Base-by-base conservation (phyloP, 1,140 invertebrate genomes). In the Pogonomyrmex californicus region DNA sequence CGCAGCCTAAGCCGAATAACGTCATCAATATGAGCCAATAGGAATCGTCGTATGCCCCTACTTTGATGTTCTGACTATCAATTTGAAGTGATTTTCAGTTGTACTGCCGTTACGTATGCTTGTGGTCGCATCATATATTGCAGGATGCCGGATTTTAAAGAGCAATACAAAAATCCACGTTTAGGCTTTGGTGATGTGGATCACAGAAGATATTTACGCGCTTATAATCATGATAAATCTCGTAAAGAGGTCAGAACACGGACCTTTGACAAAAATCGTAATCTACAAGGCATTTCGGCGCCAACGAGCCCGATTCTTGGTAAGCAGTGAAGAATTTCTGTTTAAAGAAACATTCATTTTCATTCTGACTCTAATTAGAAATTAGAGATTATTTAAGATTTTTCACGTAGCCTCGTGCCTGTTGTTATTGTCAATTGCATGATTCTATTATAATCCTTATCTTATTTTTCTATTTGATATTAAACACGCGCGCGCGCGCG, bases 91-190 rank as follows among this genome's bases (percentile, higher is more conserved):
- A 70, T 49, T 81, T 68, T 81, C 77, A 70, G 63, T 81, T 81
- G 36, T 49, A 33, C 12, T 70, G 7, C 63, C 47, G 76, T 78
- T 78, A 12, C 3, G 12, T 17, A n/a, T 0, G 10, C 38, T 38
- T 14, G 3, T 1, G 0, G n/a, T 51, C 36, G 7, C 2, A 12
- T 51, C 6, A 0, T 54, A 0, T 41, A n/a, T 36, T 5, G 4
- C 38, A 0, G 0, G 6, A 88, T 88, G 87, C 6, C 87, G 7
- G 41, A 63, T 49, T 83, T 87, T 12, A 62, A 23, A 9, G 2
- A 75, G 5, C 47, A 79, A 36, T 91, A 89, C 33, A 92, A 91
- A 30, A 62, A 63, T 56, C 73, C 83, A 9, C 23, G 76, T 4
- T 5, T 12, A 0, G 73, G 85, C 33, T 86, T 87, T 33, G 78